Base-by-base conservation (phyloP, 2,797 vertebrate species). In the Pipistrellus kuhlii region DNA sequence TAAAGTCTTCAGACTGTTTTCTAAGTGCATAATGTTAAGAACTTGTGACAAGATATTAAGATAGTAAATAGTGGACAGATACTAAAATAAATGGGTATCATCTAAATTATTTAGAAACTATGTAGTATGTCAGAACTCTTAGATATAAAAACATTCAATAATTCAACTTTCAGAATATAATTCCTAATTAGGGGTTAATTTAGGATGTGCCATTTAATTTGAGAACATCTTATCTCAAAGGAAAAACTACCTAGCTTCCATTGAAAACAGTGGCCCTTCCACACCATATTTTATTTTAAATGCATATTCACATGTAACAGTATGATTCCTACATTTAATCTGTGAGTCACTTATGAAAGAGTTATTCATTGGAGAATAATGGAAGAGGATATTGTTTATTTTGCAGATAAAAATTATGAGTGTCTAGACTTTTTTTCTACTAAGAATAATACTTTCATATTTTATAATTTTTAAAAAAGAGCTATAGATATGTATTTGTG, bases 241-340 rank as follows among this genome's bases (percentile, higher is more conserved):
- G 84, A 17, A 94, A 88, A 94, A 75, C 38, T 92, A n/a, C 90
- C 73, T 94, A 71, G 68, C 59, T 94, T 92, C 68, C 76, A 68
- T 92, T 95, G 73, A 82, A 87, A 94, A 72, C 59, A 95, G 59
- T 91, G 93, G 83, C 57, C 87, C 96, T 96, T 93, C 81, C 9
- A 57, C 35, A 85, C 18, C 6, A 53, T 82, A 12, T 10, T 91
- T 13, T 68, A 93, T 85, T 96, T 72, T 38, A 82, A 93, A 85
- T 75, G 11, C 62, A 44, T 78, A 72, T 83, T 95, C 71, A 82
- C 21, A 41, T 20, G 9, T 73, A 76, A 75, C 20, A 77, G 20
- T 88, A 23, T 64, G 25, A 83, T 87, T 85, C 83, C 82, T 92
- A 68, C 46, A 75, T 91, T 92, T 95, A 85, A 83, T 72, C 71